A percentile compares a stretch with the other conserved stretches of the same genome.
phyloP scores from a whole-genome alignment of 1,140 invertebrate species.

The Probaryconus sp. region DNA sequence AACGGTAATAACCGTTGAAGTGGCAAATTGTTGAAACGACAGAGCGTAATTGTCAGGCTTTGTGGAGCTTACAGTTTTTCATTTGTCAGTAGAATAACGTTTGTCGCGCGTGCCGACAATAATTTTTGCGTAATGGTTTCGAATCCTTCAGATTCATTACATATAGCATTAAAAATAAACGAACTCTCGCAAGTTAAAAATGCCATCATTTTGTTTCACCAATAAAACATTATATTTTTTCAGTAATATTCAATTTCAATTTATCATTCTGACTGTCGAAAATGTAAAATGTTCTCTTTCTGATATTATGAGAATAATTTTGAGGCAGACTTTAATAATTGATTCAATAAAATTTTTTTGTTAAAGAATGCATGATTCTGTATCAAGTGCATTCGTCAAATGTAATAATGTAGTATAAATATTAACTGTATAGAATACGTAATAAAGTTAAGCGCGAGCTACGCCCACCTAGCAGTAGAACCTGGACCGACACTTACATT shows the following conservation, averaged over 20 bases:
- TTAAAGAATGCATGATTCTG: constrained; percentile 29
- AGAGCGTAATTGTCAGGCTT: constrained; percentile 36
- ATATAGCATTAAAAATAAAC: too few species aligned
- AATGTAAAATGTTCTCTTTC: too few species aligned
- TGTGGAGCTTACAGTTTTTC: constrained; percentile 18
- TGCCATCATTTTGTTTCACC: too few species aligned
- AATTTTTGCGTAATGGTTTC: constrained; percentile 7
- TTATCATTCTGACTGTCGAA: too few species aligned
- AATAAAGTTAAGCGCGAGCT: constrained; percentile 63
- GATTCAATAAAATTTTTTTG: too few species aligned
- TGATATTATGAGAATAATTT: constrained; percentile 26
- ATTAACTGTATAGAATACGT: constrained; percentile 66
- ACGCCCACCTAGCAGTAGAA: constrained; percentile 66
- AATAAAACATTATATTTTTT: too few species aligned
- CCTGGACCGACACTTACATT: constrained; percentile 40
- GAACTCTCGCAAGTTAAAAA: too few species aligned
- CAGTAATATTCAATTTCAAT: too few species aligned
- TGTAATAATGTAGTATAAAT: constrained; percentile 64
- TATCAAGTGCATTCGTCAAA: constrained; percentile 38
- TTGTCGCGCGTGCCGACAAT: background rate
- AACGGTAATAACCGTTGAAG: constrained; percentile 25
- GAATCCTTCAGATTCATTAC: too few species aligned
- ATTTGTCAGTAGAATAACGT: constrained; percentile 20
- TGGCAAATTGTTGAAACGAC: constrained; percentile 35
- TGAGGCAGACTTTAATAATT: too few species aligned